Evolutionary conservation across 2,797 vertebrate species (phyloP).

Genomic region (Lagorchestes hirsutus): DNA sequence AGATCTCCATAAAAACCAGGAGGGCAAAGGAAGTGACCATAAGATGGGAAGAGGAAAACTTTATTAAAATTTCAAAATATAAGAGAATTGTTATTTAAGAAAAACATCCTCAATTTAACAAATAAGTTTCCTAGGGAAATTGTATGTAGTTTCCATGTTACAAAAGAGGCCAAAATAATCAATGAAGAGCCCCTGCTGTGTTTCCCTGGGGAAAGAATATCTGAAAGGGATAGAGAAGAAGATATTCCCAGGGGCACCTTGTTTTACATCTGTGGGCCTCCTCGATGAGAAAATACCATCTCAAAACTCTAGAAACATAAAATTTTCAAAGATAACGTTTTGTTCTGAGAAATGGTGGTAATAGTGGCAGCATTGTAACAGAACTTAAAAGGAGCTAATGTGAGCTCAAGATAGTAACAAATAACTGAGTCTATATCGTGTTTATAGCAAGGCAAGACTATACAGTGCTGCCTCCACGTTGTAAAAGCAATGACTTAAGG

Average conservation of each 20-base stretch:
- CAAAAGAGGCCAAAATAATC: constrained; percentile 89
- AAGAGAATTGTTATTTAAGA: constrained; percentile 94
- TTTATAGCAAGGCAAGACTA: neutral
- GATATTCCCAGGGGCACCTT: constrained; percentile 89
- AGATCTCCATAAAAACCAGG: constrained; percentile 88
- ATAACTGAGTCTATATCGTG: neutral
- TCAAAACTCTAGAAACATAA: constrained; percentile 88
- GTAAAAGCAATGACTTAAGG: neutral
- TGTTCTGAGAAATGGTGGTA: constrained; percentile 99
- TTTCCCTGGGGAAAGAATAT: constrained; percentile 91
- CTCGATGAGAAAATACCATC: constrained; percentile 95
- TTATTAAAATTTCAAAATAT: constrained; percentile 93
- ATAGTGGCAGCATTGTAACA: neutral
- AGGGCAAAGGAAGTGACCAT: constrained; percentile 81
- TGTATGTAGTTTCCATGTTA: constrained; percentile 92
- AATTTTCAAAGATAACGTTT: constrained; percentile 89
- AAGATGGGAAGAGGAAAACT: constrained; percentile 88
- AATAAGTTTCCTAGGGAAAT: constrained; percentile 92
- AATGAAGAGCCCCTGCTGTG: constrained; percentile 89
- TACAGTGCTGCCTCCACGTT: neutral
- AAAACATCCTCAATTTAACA: constrained; percentile 90
- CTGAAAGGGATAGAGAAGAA: constrained; percentile 87
- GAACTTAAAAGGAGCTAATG: neutral
- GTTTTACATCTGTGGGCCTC: constrained; percentile 97
- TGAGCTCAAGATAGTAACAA: neutral